These are phyloP conservation scores for Rhaphigaster nebulosa DNA, from an alignment of 2,888 invertebrate genomes.

Conservation along the genomic window DNA sequence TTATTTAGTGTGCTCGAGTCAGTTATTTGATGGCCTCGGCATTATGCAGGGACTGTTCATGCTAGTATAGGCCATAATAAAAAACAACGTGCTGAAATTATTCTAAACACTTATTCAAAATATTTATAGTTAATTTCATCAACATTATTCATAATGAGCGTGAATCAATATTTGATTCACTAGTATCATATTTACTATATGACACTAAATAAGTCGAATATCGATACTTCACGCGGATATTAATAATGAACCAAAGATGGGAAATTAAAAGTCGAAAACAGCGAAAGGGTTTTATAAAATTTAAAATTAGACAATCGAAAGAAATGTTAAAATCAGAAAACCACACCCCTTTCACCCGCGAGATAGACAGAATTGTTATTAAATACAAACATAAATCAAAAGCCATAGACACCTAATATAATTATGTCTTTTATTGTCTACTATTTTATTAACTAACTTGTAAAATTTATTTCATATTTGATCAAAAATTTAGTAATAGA, in stretches of 20 bases:
- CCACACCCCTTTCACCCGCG: not conserved
- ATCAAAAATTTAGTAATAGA: no score
- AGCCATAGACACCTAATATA: not conserved
- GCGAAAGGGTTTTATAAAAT: not conserved
- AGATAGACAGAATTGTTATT: not conserved
- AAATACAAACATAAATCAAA: not conserved
- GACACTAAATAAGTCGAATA: not conserved
- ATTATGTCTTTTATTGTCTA: not conserved
- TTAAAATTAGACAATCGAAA: not conserved
- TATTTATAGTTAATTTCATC: not conserved
- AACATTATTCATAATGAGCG: not conserved
- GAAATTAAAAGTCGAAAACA: not conserved
- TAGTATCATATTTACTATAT: no score
- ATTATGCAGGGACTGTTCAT: not conserved
- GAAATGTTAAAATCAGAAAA: constrained; percentile 16
- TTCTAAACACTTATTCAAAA: not conserved
- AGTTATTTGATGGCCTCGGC: not conserved
- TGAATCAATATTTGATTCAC: not conserved
- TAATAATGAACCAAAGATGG: not conserved
- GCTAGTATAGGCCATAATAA: not conserved
- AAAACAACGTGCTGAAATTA: not conserved
- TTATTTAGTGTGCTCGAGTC: not conserved
- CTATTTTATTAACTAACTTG: no score
- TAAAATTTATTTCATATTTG: no score
- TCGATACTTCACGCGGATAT: not conserved